Conservation (phyloP, 2,888 invertebrate genomes). For the Thera britannica region DNA sequence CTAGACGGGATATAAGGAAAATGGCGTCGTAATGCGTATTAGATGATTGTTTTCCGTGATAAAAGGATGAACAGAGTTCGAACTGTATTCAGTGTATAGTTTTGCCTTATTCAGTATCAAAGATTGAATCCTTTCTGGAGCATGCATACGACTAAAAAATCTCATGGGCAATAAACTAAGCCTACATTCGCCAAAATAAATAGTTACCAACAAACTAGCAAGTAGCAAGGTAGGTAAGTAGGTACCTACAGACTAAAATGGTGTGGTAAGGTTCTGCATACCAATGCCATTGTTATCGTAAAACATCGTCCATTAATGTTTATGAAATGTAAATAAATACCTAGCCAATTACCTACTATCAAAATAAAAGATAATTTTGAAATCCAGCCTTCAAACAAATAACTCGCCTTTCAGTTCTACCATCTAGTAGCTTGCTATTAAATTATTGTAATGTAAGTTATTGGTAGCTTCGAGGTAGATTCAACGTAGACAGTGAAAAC, state of each 20-base stretch:
- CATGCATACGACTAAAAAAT: too few species aligned
- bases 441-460: slow-evolving; percentile 39
- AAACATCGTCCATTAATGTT: slow-evolving; percentile 23
- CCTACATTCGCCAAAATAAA: background rate
- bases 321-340: slow-evolving; percentile 29
- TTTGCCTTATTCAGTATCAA: too few species aligned
- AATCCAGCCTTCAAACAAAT: slow-evolving; percentile 44
- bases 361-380: slow-evolving; percentile 37
- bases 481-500: slow-evolving; percentile 41
- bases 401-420: slow-evolving; percentile 39
- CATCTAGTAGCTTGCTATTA: slow-evolving; percentile 32
- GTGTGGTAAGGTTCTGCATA: slow-evolving; percentile 18
- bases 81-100: too few species aligned
- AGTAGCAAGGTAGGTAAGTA: background rate
- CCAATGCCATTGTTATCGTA: slow-evolving; percentile 27
- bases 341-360: slow-evolving; percentile 18
- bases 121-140: too few species aligned
- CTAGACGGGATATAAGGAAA: too few species aligned
- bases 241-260: background rate
- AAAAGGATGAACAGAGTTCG: too few species aligned
- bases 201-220: background rate
- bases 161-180: too few species aligned
- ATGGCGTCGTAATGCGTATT: too few species aligned
- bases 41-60: too few species aligned
- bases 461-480: slow-evolving; percentile 35